These are phyloP conservation scores for Hippocampus guttulatus DNA, from an alignment of 2,113 vertebrate species.

Conservation along the genomic window DNA sequence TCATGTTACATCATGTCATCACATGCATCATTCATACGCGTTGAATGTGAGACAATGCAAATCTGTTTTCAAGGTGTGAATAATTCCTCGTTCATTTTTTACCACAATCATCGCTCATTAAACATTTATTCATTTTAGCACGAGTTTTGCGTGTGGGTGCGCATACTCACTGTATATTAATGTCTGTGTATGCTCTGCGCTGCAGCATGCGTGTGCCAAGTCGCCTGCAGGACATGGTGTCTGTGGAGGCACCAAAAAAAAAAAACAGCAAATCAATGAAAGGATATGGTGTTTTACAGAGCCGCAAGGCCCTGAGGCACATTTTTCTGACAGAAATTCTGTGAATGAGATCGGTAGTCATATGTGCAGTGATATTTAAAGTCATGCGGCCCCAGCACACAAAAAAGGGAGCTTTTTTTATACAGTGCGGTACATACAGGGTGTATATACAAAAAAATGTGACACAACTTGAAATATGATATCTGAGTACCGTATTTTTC, in stretches of 20 bases:
- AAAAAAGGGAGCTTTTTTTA: neutral
- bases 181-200: neutral
- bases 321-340: constrained; percentile 9
- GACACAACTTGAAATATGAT: neutral
- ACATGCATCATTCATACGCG: constrained; percentile 44
- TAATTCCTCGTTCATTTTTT: constrained; percentile 56
- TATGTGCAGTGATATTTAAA: constrained; percentile 8
- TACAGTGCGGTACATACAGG: too few relatives aligned
- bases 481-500: too few relatives aligned
- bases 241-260: neutral
- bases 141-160: constrained; percentile 7
- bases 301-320: neutral
- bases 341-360: constrained; percentile 25
- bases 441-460: neutral
- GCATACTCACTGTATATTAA: neutral
- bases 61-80: constrained; percentile 38
- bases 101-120: constrained; percentile 48
- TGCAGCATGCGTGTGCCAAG: constrained; percentile 1
- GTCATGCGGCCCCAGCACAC: neutral
- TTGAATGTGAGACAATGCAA: constrained; percentile 13
- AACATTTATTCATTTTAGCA: constrained; percentile 29
- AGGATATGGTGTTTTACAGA: neutral
- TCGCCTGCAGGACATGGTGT: neutral
- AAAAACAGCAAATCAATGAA: neutral
- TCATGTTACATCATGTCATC: constrained; percentile 2